Conservation (phyloP, 2,797 vertebrate species). For the Huso huso region DNA sequence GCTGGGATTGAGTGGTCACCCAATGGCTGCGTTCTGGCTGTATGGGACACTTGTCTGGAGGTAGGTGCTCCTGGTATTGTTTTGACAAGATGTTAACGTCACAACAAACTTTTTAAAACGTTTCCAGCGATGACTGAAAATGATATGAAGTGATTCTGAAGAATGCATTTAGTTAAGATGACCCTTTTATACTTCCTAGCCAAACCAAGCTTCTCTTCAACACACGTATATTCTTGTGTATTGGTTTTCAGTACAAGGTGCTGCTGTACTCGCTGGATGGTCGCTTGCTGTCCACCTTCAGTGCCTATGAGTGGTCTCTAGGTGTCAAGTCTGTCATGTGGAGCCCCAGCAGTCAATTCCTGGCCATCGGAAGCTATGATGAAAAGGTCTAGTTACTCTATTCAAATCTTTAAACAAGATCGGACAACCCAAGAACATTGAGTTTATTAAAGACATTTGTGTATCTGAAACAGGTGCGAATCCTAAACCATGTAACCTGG, state of each 20-base stretch:
- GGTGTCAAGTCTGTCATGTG: slow-evolving; percentile 81
- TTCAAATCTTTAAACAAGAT: background rate
- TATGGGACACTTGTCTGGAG: slow-evolving; percentile 87
- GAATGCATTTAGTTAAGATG: background rate
- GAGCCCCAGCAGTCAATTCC: slow-evolving; percentile 94
- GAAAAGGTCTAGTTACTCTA: slow-evolving; percentile 66
- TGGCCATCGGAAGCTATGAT: slow-evolving; percentile 90
- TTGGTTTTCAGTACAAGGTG: slow-evolving; percentile 75
- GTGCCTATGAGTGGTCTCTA: slow-evolving; percentile 87
- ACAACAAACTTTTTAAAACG: background rate
- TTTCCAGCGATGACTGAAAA: background rate
- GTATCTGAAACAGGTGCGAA: slow-evolving; percentile 64
- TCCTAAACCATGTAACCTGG: slow-evolving; percentile 94
- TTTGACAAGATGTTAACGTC: background rate
- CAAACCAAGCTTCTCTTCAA: background rate
- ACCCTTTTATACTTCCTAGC: too few relatives aligned
- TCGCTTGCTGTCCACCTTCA: slow-evolving; percentile 72
- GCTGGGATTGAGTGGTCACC: slow-evolving; percentile 90
- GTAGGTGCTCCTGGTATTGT: slow-evolving; percentile 43
- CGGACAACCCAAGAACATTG: background rate
- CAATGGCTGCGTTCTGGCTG: slow-evolving; percentile 87
- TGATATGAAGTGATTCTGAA: background rate
- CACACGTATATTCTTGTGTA: background rate
- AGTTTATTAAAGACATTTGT: background rate
- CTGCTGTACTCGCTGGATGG: slow-evolving; percentile 89